These are phyloP conservation scores for Ecdyonurus torrentis DNA, from an alignment of 2,888 invertebrate species.

Conservation along the genomic window DNA sequence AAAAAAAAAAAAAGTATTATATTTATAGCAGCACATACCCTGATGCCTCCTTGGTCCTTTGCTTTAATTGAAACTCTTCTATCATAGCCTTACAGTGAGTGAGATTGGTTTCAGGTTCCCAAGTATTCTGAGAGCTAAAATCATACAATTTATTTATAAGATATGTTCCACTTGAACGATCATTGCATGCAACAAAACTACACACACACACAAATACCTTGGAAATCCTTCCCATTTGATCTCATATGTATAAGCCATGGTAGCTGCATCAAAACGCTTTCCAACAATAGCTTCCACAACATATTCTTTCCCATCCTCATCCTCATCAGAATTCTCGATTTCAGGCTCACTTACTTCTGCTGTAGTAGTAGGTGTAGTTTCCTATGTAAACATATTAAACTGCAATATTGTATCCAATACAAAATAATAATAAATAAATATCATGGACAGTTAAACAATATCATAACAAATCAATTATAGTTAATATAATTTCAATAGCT, in stretches of 20 bases:
- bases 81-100: conserved; percentile 57
- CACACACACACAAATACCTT: conserved; percentile 35
- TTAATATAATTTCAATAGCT: too few species aligned
- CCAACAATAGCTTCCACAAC: conserved; percentile 70
- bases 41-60: conserved; percentile 57
- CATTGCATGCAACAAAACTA: conserved; percentile 2
- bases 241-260: conserved; percentile 41
- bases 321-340: too few species aligned
- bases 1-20: too few species aligned
- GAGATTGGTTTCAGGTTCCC: conserved; percentile 66
- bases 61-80: conserved; percentile 63
- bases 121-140: conserved; percentile 58
- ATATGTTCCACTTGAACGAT: too few species aligned
- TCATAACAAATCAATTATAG: too few species aligned
- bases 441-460: too few species aligned
- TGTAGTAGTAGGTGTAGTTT: too few species aligned
- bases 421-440: too few species aligned
- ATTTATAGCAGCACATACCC: too few species aligned
- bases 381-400: too few species aligned
- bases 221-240: conserved; percentile 73
- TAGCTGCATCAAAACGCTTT: conserved; percentile 37
- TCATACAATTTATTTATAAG: neutral
- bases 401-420: too few species aligned
- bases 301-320: conserved; percentile 38
- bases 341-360: too few species aligned